Percentiles rank a stretch among this genome's conserved stretches.
Evolutionary conservation across 2,888 invertebrate genomes (phyloP).

Genomic region (Polydrusus pterygomalis): DNA sequence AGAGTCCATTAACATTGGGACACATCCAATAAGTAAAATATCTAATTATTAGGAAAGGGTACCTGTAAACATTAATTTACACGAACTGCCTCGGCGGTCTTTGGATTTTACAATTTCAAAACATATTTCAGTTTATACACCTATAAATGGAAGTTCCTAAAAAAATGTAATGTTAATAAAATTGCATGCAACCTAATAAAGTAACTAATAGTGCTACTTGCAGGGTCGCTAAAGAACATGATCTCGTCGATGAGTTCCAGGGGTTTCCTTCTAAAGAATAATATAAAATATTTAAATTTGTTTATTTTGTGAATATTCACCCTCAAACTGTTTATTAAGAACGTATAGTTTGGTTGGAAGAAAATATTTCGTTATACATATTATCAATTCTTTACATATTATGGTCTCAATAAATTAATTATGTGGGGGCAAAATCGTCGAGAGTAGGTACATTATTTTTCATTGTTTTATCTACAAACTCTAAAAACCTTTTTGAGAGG

Average conservation of each 20-base stretch:
- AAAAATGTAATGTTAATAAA: conserved; percentile 60
- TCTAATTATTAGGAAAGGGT: too few species aligned
- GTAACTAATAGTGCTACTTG: conserved; percentile 67
- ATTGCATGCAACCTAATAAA: conserved; percentile 65
- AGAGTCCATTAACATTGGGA: too few species aligned
- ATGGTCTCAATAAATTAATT: too few species aligned
- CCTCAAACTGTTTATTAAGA: conserved; percentile 1
- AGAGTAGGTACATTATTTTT: too few species aligned
- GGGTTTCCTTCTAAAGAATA: conserved; percentile 59
- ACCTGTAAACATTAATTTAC: too few species aligned
- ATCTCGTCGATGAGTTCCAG: conserved; percentile 67
- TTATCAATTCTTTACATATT: too few species aligned
- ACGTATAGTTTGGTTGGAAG: background rate
- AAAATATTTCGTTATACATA: too few species aligned
- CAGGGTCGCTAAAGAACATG: conserved; percentile 66
- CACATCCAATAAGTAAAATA: too few species aligned
- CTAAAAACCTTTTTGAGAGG: too few species aligned
- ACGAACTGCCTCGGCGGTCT: background rate
- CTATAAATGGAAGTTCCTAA: conserved; percentile 41
- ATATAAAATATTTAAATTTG: conserved; percentile 33
- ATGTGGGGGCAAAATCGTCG: too few species aligned
- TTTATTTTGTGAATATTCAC: conserved; percentile 12
- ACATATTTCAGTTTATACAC: conserved; percentile 14
- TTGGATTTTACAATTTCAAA: conserved; percentile 30
- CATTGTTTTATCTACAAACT: too few species aligned